A percentile compares a stretch with the other conserved stretches of the same genome.
Conservation (phyloP, 2,113 vertebrate genomes). For the Callorhinus ursinus region DNA sequence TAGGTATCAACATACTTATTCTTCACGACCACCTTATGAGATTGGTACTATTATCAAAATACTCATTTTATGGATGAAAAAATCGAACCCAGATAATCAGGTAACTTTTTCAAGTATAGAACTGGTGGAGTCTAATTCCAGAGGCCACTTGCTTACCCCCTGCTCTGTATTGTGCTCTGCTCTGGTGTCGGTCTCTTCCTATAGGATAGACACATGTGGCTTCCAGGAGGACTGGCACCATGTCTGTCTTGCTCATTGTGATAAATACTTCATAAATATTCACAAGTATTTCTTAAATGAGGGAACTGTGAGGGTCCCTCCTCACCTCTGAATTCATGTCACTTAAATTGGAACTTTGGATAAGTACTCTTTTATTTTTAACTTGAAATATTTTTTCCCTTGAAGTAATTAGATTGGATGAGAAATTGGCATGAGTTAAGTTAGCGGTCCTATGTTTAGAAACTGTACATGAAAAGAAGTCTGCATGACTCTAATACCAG, state of each 20-base stretch:
- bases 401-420: slow-evolving; percentile 36
- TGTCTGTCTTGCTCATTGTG: neutral
- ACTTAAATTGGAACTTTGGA: slow-evolving; percentile 3
- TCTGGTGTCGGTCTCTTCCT: neutral
- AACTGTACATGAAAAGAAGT: slow-evolving; percentile 1
- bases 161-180: neutral
- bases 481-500: neutral
- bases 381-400: neutral
- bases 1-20: neutral
- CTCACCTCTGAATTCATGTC: neutral
- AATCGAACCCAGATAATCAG: neutral
- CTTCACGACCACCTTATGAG: neutral
- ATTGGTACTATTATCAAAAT: neutral
- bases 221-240: neutral
- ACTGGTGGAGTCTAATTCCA: neutral
- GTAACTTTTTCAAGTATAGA: neutral
- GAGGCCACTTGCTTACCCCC: neutral
- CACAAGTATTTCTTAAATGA: neutral
- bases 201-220: neutral
- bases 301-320: neutral
- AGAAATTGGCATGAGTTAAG: slow-evolving; percentile 35
- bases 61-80: neutral
- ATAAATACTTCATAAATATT: neutral
- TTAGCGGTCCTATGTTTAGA: slow-evolving; percentile 20
- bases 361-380: slow-evolving; percentile 36